Conservation (phyloP, 1,140 invertebrate species). For the Lamellibrachia luymesi region DNA sequence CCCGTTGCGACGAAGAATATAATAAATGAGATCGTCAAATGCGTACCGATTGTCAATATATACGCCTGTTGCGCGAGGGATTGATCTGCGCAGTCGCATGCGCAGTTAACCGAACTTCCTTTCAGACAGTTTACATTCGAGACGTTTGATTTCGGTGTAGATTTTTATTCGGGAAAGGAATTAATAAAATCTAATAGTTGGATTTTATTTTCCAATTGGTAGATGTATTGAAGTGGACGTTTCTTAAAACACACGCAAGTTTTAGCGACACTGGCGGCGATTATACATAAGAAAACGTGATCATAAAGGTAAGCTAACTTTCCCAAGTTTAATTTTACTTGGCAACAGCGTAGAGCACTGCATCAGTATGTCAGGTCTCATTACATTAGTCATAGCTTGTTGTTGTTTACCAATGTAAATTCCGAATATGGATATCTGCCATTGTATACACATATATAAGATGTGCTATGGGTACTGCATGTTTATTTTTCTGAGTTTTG, state of each 20-base stretch:
- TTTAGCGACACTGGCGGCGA: background rate
- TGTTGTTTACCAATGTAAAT: background rate
- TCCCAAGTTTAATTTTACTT: conserved; percentile 5
- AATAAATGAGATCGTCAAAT: background rate
- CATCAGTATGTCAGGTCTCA: background rate
- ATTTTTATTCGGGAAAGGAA: background rate
- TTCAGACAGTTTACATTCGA: background rate
- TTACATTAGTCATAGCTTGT: background rate
- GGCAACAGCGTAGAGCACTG: background rate
- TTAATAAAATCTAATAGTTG: background rate
- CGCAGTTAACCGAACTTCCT: background rate
- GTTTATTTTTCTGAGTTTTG: background rate
- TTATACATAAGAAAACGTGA: background rate
- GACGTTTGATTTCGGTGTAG: background rate
- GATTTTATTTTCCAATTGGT: conserved; percentile 1
- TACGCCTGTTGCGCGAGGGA: background rate
- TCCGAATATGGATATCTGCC: background rate
- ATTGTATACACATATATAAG: background rate
- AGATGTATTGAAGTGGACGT: background rate
- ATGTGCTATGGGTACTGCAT: background rate
- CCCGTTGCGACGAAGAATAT: background rate
- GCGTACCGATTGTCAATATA: background rate
- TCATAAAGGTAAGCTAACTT: conserved; percentile 5
- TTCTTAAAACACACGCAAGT: background rate
- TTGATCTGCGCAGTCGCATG: background rate